phyloP scores from a whole-genome alignment of 2,113 vertebrate genomes.

The Xiphophorus couchianus region DNA sequence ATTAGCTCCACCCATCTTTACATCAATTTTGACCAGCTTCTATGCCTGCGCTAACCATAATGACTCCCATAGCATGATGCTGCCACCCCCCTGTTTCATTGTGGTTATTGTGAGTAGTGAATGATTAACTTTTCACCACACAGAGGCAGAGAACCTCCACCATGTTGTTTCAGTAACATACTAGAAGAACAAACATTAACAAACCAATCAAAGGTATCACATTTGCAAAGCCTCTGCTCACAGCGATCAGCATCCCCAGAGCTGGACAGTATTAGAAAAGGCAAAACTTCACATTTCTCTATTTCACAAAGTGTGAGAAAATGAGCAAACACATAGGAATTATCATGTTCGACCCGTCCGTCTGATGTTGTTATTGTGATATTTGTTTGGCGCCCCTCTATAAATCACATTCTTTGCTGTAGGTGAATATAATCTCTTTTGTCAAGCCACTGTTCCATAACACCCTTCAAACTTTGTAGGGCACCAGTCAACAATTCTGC shows the following conservation, averaged over 20 bases:
- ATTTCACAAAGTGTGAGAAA: background rate
- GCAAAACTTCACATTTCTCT: background rate
- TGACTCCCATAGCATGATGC: background rate
- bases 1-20: background rate
- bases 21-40: background rate
- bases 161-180: too few relatives aligned
- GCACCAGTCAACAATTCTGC: background rate
- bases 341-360: background rate
- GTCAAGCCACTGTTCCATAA: background rate
- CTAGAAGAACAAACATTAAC: too few relatives aligned
- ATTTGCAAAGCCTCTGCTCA: background rate
- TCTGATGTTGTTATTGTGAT: background rate
- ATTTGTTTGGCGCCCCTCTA: conserved; percentile 8
- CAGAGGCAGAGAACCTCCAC: too few relatives aligned
- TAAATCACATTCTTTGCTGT: conserved; percentile 1
- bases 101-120: background rate
- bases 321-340: conserved; percentile 1
- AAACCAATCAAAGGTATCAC: too few relatives aligned
- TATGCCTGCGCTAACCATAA: too few relatives aligned
- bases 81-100: background rate
- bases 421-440: background rate
- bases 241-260: background rate
- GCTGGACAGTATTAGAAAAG: background rate
- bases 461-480: background rate
- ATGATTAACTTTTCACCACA: background rate